These are phyloP conservation scores for Fringilla coelebs DNA, from an alignment of 2,797 vertebrate genomes.

Conservation along the genomic window DNA sequence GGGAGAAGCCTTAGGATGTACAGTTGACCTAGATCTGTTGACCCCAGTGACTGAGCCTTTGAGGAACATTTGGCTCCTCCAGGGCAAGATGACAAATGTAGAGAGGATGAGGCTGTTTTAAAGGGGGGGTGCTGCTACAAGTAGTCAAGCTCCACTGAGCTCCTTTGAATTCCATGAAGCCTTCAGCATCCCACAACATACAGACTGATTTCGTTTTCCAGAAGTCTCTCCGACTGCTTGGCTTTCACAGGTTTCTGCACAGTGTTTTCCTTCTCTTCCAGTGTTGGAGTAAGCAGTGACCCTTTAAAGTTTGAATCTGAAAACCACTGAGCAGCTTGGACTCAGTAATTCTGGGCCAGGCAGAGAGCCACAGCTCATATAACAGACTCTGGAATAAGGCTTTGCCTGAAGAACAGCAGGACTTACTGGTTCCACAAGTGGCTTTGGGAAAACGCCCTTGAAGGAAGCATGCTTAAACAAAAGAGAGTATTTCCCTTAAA, in stretches of 20 bases:
- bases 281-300: neutral
- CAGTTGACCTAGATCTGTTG: neutral
- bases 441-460: neutral
- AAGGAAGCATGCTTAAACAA: neutral
- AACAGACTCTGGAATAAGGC: neutral
- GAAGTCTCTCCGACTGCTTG: neutral
- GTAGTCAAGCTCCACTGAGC: neutral
- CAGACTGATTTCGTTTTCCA: neutral
- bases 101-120: neutral
- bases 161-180: neutral
- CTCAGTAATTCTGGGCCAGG: neutral
- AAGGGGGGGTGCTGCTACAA: neutral
- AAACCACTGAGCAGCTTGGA: neutral
- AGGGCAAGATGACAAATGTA: neutral
- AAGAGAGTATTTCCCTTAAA: slow-evolving; percentile 27
- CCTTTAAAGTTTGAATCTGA: neutral
- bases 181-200: neutral
- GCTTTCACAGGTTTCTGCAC: neutral
- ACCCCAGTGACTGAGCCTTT: neutral
- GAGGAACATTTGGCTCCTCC: neutral
- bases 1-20: neutral
- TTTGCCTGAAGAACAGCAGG: neutral
- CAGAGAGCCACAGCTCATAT: neutral
- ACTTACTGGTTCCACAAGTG: neutral
- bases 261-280: neutral